Evolutionary conservation across 2,888 invertebrate species (phyloP).

Genomic region (Tinea pellionella): DNA sequence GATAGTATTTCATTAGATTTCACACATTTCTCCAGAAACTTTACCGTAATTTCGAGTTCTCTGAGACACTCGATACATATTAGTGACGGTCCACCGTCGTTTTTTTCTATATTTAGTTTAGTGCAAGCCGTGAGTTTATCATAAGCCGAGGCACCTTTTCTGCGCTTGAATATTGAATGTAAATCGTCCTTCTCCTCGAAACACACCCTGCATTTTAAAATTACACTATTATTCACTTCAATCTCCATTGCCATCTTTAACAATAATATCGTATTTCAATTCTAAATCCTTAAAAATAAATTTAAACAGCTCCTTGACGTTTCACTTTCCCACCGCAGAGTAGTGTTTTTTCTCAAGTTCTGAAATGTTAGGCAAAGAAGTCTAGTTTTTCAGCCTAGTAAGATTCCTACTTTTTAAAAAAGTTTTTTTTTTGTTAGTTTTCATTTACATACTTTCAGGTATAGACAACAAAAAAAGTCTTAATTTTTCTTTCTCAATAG

Average conservation of each 20-base stretch:
- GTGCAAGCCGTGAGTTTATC: slow-evolving; percentile 28
- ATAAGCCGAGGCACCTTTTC: slow-evolving; percentile 27
- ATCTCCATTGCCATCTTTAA: neutral
- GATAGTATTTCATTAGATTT: neutral
- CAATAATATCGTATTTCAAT: too few species aligned
- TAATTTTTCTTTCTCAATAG: too few species aligned
- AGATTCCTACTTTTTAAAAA: too few species aligned
- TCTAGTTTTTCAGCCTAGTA: too few species aligned
- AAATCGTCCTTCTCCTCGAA: slow-evolving; percentile 28
- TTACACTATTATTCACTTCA: neutral
- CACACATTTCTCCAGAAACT: slow-evolving; percentile 33
- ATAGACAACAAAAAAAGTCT: too few species aligned
- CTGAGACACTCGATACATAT: slow-evolving; percentile 36
- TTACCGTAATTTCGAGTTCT: slow-evolving; percentile 34
- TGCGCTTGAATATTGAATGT: slow-evolving; percentile 27
- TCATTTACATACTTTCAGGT: too few species aligned
- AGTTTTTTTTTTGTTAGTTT: too few species aligned
- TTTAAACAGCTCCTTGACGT: too few species aligned
- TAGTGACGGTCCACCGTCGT: slow-evolving; percentile 31
- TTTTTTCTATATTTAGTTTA: slow-evolving; percentile 26
- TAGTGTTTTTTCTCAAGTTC: too few species aligned
- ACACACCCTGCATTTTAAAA: slow-evolving; percentile 33
- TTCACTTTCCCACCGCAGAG: too few species aligned
- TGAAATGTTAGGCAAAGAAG: too few species aligned
- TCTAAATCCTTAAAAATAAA: too few species aligned